Evolutionary conservation across 2,797 vertebrate species (phyloP).

Genomic region (Prionace glauca): DNA sequence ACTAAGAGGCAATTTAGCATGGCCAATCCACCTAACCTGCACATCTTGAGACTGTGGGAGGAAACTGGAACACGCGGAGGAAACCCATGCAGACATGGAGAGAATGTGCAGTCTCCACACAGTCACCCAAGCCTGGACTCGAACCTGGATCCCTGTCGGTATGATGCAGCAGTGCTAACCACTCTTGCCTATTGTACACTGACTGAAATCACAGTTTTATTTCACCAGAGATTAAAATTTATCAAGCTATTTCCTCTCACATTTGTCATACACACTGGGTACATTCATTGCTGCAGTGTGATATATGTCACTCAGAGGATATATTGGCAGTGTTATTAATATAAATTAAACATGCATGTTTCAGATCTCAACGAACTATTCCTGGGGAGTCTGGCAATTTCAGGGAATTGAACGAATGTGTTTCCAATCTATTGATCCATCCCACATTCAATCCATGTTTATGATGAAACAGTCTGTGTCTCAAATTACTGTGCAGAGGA

Average conservation of each 20-base stretch:
- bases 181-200: background rate
- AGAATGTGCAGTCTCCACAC: too few relatives aligned
- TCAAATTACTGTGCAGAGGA: background rate
- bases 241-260: background rate
- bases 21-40: too few relatives aligned
- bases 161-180: too few relatives aligned
- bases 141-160: too few relatives aligned
- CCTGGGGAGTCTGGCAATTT: background rate
- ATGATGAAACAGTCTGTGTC: background rate
- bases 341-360: conserved; percentile 13
- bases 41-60: too few relatives aligned
- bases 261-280: background rate
- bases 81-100: too few relatives aligned
- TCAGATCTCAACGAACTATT: background rate
- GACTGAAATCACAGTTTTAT: background rate
- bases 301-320: conserved; percentile 10
- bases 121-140: too few relatives aligned
- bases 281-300: background rate
- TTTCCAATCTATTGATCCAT: background rate
- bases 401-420: background rate
- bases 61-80: too few relatives aligned
- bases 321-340: conserved; percentile 17
- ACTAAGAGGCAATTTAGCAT: too few relatives aligned
- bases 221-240: conserved; percentile 10
- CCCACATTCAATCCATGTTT: background rate